Base-by-base conservation (phyloP, 2,113 vertebrate species). In the Solea solea region DNA sequence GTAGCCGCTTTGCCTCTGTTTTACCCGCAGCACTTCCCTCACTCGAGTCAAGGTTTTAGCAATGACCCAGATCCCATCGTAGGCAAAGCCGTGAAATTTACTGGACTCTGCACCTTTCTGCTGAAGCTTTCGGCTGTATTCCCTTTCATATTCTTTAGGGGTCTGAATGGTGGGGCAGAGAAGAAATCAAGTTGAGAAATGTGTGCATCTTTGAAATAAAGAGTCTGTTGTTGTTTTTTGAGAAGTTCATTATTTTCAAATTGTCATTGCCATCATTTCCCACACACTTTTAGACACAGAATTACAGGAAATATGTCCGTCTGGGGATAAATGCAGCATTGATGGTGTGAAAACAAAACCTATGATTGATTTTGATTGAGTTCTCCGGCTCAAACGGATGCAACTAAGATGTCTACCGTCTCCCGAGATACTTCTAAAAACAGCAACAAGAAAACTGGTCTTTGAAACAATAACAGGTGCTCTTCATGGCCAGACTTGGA, bases 41-140 rank as follows among this genome's bases (percentile, higher is more conserved):
- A 97, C 97, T 14, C 96, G 90, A 27, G 96, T 96, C 27, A 99
- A 85, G 0, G 97, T 98, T 90, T 95, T 97, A 21, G 98, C 98
- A 44, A 99, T 99, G 73, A 99, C 98, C 98, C 98, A 99, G 92
- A 99, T 99, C 85, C 97, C 98, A 2, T 99, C 98, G 4, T 99
- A 99, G 66, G 98, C 98, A 25, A 97, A 99, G 68, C 98, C 98
- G 3, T 99, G 97, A 88, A 98, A 99, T 91, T 99, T 99, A 90
- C 97, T 99, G 86, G 97, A 84, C 72, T 98, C 97, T 56, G 97
- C 96, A 7, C 93, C 93, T 84, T 94, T 94, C 58, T 96, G 96
- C 15, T 94, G 95, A 3, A 97, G 94, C 85, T 96, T 96, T 28
- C 89, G 94, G 83, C 95, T 96, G 84, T 99, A 99, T 74, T 99